A percentile compares a stretch with the other conserved stretches of the same genome.
Evolutionary conservation across 2,888 invertebrate species (phyloP).

Genomic region (Cephus runcator): DNA sequence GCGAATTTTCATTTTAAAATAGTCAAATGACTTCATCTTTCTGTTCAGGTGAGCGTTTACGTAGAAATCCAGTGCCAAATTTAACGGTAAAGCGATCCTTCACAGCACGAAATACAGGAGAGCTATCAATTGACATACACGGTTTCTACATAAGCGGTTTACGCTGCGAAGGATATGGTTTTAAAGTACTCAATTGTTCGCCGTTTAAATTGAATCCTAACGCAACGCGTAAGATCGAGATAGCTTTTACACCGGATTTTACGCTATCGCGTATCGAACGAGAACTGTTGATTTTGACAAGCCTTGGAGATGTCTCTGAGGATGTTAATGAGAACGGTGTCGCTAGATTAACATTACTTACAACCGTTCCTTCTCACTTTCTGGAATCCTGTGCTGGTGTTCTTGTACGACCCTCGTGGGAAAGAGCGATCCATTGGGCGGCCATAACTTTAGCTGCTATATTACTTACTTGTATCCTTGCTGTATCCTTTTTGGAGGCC

Average conservation of each 20-base stretch:
- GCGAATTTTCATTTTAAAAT: slow-evolving; percentile 8
- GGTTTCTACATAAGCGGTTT: slow-evolving; percentile 74
- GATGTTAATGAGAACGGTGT: slow-evolving; percentile 36
- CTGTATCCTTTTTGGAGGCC: slow-evolving; percentile 78
- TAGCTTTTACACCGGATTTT: slow-evolving; percentile 90
- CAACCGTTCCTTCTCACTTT: slow-evolving; percentile 72
- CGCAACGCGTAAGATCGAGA: slow-evolving; percentile 80
- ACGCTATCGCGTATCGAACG: slow-evolving; percentile 80
- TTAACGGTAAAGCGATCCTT: slow-evolving; percentile 84
- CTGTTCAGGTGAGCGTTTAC: slow-evolving; percentile 42
- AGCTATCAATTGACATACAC: slow-evolving; percentile 82
- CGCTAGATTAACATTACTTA: slow-evolving; percentile 51
- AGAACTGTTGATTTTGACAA: slow-evolving; percentile 72
- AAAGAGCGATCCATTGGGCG: slow-evolving; percentile 75
- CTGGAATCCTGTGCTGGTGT: slow-evolving; percentile 76
- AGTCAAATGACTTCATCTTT: slow-evolving; percentile 2
- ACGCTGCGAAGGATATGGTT: slow-evolving; percentile 83
- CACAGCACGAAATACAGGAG: slow-evolving; percentile 90
- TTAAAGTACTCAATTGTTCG: slow-evolving; percentile 79
- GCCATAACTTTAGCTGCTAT: slow-evolving; percentile 71
- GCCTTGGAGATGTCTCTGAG: slow-evolving; percentile 62
- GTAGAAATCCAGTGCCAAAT: slow-evolving; percentile 69
- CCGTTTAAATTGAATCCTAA: slow-evolving; percentile 79
- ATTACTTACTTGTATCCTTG: slow-evolving; percentile 73
- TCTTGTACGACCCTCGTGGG: slow-evolving; percentile 82